phyloP scores from a whole-genome alignment of 1,140 invertebrate species.

The Procambarus clarkii region DNA sequence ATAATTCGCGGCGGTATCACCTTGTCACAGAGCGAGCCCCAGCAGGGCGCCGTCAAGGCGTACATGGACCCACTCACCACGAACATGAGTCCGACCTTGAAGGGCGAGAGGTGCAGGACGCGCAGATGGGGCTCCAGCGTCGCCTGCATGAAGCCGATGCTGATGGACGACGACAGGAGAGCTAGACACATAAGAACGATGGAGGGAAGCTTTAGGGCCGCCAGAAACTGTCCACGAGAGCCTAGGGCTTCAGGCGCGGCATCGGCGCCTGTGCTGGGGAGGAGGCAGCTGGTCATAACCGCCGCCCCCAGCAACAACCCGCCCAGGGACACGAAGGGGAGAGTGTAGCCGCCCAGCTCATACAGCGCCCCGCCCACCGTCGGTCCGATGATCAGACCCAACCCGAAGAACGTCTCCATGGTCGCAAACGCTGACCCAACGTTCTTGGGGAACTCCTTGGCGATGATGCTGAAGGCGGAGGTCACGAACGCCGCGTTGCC shows the following conservation, averaged over 20 bases:
- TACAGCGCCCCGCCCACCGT: slow-evolving; percentile 89
- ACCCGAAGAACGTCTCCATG: slow-evolving; percentile 91
- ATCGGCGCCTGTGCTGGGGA: slow-evolving; percentile 81
- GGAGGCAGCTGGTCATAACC: slow-evolving; percentile 83
- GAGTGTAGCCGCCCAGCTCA: slow-evolving; percentile 87
- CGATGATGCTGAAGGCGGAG: slow-evolving; percentile 93
- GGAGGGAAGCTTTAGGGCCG: slow-evolving; percentile 74
- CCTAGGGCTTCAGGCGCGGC: slow-evolving; percentile 52
- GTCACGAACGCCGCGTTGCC: slow-evolving; percentile 95
- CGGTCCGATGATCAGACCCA: slow-evolving; percentile 91
- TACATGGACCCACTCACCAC: slow-evolving; percentile 91
- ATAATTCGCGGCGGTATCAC: slow-evolving; percentile 82
- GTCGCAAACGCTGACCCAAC: slow-evolving; percentile 92
- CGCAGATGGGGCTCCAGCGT: slow-evolving; percentile 88
- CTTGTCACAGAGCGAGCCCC: slow-evolving; percentile 88
- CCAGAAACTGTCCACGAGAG: slow-evolving; percentile 71
- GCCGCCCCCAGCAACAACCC: slow-evolving; percentile 85
- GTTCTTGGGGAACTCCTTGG: slow-evolving; percentile 93
- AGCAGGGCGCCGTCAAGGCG: slow-evolving; percentile 86
- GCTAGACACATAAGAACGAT: slow-evolving; percentile 80
- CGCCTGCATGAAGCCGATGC: slow-evolving; percentile 88
- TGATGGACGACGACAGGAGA: slow-evolving; percentile 85
- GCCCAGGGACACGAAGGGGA: slow-evolving; percentile 91
- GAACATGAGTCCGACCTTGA: slow-evolving; percentile 89
- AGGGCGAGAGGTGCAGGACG: slow-evolving; percentile 83